Evolutionary conservation across 2,888 invertebrate species (phyloP).

Genomic region (Sclerodermus sp.): DNA sequence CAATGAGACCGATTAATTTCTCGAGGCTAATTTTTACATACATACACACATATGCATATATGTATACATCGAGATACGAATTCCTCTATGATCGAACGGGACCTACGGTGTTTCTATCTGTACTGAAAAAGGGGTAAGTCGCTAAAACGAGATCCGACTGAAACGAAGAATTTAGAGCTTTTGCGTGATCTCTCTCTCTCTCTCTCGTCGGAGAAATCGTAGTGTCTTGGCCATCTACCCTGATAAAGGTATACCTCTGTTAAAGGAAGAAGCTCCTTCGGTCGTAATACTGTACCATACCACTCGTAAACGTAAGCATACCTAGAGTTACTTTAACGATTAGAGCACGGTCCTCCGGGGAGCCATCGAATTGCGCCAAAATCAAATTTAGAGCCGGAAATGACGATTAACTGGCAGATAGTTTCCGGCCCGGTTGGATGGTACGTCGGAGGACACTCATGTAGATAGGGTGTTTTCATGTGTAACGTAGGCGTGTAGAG

Average conservation of each 20-base stretch:
- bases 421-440: constrained; percentile 21
- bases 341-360: constrained; percentile 31
- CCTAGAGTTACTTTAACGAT: constrained; percentile 44
- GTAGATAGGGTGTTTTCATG: constrained; percentile 58
- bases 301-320: constrained; percentile 45
- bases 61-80: too few species aligned
- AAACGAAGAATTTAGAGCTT: background rate
- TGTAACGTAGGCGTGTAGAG: constrained; percentile 54
- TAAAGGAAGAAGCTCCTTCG: constrained; percentile 44
- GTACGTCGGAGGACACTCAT: constrained; percentile 29
- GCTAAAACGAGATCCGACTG: constrained; percentile 5
- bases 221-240: constrained; percentile 18
- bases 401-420: constrained; percentile 9
- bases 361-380: constrained; percentile 22
- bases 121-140: constrained; percentile 16
- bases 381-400: constrained; percentile 15
- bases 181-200: too few species aligned
- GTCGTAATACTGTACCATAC: constrained; percentile 52
- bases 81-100: constrained; percentile 7
- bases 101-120: constrained; percentile 26
- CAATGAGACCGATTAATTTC: too few species aligned
- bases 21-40: too few species aligned
- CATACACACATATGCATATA: too few species aligned
- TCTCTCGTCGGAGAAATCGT: constrained; percentile 2
- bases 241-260: constrained; percentile 42